A percentile compares a stretch with the other conserved stretches of the same genome.
Evolutionary conservation across 1,140 invertebrate species (phyloP).

Genomic region (Sarcophaga bullata): DNA sequence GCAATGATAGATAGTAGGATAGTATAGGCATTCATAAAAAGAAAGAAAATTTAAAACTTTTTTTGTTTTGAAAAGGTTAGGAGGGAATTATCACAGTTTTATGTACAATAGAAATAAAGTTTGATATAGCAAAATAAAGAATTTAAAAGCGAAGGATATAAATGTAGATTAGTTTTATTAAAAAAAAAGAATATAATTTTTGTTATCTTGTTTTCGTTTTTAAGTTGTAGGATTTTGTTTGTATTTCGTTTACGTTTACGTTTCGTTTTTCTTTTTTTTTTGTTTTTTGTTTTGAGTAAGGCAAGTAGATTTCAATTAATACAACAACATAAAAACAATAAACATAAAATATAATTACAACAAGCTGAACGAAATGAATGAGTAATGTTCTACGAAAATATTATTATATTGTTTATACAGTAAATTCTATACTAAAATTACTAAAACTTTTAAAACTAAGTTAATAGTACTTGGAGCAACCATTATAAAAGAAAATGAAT

Average conservation of each 20-base stretch:
- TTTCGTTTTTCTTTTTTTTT: not conserved
- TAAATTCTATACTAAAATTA: not conserved
- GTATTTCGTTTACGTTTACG: not conserved
- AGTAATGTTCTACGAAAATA: not conserved
- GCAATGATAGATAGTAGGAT: not conserved
- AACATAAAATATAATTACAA: not conserved
- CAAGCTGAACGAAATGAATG: not conserved
- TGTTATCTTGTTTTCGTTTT: slow-evolving; percentile 15
- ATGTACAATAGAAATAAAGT: slow-evolving; percentile 21
- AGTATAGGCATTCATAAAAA: not conserved
- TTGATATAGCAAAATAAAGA: not conserved
- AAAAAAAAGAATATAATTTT: too few relatives aligned
- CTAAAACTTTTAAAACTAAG: not conserved
- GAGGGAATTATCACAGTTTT: slow-evolving; percentile 34
- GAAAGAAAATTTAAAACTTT: slow-evolving; percentile 10
- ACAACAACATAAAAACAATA: too few relatives aligned
- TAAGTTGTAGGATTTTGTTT: not conserved
- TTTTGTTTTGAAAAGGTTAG: slow-evolving; percentile 20
- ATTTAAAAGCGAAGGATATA: too few relatives aligned
- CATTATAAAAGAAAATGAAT: not conserved
- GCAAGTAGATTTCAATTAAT: not conserved
- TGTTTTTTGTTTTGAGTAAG: not conserved
- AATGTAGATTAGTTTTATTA: too few relatives aligned
- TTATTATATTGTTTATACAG: not conserved
- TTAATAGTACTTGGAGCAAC: not conserved